Evolutionary conservation across 2,888 invertebrate species (phyloP).

Genomic region (Drosophila neonasuta): DNA sequence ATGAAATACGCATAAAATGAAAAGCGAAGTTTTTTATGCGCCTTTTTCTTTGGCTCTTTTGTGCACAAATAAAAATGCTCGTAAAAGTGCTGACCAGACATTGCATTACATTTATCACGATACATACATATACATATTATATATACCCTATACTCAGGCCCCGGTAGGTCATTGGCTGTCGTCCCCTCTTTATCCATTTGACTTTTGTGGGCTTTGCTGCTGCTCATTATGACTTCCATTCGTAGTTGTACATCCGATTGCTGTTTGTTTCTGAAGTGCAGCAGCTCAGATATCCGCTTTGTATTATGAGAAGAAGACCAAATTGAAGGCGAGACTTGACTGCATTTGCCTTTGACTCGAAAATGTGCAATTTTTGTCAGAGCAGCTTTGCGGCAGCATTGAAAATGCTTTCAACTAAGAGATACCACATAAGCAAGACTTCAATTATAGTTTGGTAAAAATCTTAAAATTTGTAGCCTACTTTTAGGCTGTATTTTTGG

Average conservation of each 20-base stretch:
- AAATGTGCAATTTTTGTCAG: neutral
- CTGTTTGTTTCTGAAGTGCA: conserved; percentile 8
- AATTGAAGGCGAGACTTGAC: neutral
- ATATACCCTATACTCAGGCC: conserved; percentile 21
- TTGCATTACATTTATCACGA: conserved; percentile 29
- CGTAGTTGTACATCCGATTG: conserved; percentile 10
- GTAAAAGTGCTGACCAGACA: conserved; percentile 39
- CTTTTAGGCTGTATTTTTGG: too few species aligned
- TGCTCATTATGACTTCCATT: conserved; percentile 6
- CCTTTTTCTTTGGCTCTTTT: conserved; percentile 13
- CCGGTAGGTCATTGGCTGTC: conserved; percentile 10
- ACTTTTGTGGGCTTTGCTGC: conserved; percentile 3
- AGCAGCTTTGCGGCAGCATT: neutral
- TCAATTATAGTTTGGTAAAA: neutral
- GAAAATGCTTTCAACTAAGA: neutral
- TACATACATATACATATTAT: neutral
- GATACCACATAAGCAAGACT: neutral
- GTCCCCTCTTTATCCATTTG: neutral
- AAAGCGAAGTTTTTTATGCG: conserved; percentile 40
- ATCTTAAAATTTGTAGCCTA: too few species aligned
- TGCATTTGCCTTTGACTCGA: neutral
- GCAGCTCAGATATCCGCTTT: conserved; percentile 9
- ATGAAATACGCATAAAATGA: conserved; percentile 30
- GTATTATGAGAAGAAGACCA: neutral
- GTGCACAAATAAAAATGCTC: conserved; percentile 30